Conservation (phyloP, 2,113 vertebrate genomes). For the Electrona antarctica region DNA sequence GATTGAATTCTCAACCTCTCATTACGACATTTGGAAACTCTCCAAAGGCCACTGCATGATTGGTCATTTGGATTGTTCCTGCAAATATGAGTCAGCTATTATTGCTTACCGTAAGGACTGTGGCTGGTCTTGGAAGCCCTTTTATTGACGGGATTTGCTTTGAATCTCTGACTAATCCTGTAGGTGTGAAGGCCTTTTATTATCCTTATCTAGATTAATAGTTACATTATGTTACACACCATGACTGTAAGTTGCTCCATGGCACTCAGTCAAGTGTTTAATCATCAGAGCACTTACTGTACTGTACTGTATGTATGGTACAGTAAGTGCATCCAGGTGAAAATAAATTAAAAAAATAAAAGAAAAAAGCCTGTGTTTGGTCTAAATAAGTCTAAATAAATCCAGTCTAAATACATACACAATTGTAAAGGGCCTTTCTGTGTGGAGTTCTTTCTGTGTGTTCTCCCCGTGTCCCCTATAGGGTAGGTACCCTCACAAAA, state of each 20-base stretch:
- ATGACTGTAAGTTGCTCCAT: neutral
- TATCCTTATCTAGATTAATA: neutral
- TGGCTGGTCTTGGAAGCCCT: neutral
- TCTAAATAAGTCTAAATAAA: too few relatives aligned
- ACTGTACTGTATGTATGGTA: too few relatives aligned
- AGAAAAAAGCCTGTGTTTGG: too few relatives aligned
- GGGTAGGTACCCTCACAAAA: too few relatives aligned
- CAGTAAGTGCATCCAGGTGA: too few relatives aligned
- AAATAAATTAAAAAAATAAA: too few relatives aligned
- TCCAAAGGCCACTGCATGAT: slow-evolving; percentile 41
- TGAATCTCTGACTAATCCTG: neutral
- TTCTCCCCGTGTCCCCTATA: too few relatives aligned
- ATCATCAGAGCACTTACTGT: too few relatives aligned
- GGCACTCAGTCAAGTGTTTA: too few relatives aligned
- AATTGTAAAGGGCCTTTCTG: too few relatives aligned
- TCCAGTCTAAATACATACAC: too few relatives aligned
- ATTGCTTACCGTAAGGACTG: slow-evolving; percentile 15
- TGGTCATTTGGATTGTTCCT: slow-evolving; percentile 41
- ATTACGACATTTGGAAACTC: slow-evolving; percentile 52
- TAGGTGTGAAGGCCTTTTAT: neutral
- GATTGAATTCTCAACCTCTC: slow-evolving; percentile 63
- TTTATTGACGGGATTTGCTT: slow-evolving; percentile 8
- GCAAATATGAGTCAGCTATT: slow-evolving; percentile 20
- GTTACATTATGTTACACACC: neutral
- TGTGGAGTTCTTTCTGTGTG: too few relatives aligned